Evolutionary conservation across 2,888 invertebrate genomes (phyloP), one percentile per base, ranked within the genome.

Genomic region (Selenia dentaria): DNA sequence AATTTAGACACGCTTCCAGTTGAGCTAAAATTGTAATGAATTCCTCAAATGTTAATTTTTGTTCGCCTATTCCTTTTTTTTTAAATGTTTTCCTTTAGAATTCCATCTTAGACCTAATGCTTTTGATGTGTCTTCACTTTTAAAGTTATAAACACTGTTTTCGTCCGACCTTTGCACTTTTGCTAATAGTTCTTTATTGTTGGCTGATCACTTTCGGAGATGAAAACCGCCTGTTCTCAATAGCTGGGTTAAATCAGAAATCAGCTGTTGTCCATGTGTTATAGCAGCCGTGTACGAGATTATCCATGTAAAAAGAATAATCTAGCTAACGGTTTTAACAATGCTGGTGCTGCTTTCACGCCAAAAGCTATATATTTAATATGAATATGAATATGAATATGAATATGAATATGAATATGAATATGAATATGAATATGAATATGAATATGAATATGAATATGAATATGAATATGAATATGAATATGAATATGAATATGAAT

Each of bases 271-370:
- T n/a, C 34, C 51, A 13, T 20, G 8, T 8, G 10, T 27, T 31
- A 26, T 54, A 24, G 6, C 20, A 6, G 5, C 46, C 43, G 12
- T 26, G 14, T 3, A 40, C 3, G 6, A 36, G 16, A 8, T 52
- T 53, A 12, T 50, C 54, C 43, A 53, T 51, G 25, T 41, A 53
- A 6, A 50, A 43, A 0, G 22, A 14, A 1, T 39, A 11, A 6
- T 43, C 14, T 8, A 2, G 51, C 51, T 12, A 56, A 22, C 16
- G 44, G 43, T 6, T 43, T 36, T 3, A 61, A 27, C 0, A 54
- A 62, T 52, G 4, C 58, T 0, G 57, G 59, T 3, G 58, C 55
- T 1, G 46, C 36, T 8, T 49, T 51, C 0, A 36, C 45, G 5
- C 54, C 47, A 20, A 49, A 51, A 0, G 58, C 22, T 47, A 24